A percentile compares a stretch with the other conserved stretches of the same genome.
phyloP scores from a whole-genome alignment of 2,888 invertebrate species.

The Pachydiplax longipennis region DNA sequence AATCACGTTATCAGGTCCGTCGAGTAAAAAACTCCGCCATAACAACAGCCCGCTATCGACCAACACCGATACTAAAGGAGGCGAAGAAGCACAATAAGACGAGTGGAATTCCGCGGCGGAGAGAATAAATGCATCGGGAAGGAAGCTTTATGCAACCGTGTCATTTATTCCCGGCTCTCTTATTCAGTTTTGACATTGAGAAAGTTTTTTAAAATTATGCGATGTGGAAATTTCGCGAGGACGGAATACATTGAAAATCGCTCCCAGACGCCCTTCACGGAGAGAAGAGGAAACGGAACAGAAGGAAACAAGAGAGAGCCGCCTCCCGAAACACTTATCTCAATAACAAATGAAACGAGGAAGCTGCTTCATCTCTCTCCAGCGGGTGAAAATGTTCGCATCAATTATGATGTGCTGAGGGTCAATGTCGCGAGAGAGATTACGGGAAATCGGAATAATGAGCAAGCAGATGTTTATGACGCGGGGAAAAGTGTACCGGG shows the following conservation, averaged over 20 bases:
- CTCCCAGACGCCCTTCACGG: constrained; percentile 31
- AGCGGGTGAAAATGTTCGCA: neutral
- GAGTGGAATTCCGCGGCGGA: neutral
- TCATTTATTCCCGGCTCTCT: constrained; percentile 20
- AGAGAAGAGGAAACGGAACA: neutral
- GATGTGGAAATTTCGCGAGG: constrained; percentile 26
- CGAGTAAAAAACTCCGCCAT: too few species aligned
- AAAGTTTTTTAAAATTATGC: constrained; percentile 40
- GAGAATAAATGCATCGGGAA: constrained; percentile 26
- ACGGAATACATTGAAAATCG: constrained; percentile 18
- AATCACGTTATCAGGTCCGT: too few species aligned
- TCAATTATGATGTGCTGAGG: constrained; percentile 36
- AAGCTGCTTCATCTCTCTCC: neutral
- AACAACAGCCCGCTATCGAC: too few species aligned
- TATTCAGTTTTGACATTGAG: constrained; percentile 45
- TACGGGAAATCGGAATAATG: neutral
- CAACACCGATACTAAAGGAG: too few species aligned
- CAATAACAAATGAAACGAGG: constrained; percentile 41
- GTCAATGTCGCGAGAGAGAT: neutral
- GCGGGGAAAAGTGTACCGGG: neutral
- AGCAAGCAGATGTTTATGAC: neutral
- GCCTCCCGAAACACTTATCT: constrained; percentile 19
- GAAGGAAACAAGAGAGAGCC: neutral
- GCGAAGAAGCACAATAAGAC: too few species aligned
- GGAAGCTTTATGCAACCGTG: constrained; percentile 31